Percentiles rank a stretch among this genome's conserved stretches.
Conservation (phyloP, 2,113 vertebrate species). For the Stictonetta naevosa region DNA sequence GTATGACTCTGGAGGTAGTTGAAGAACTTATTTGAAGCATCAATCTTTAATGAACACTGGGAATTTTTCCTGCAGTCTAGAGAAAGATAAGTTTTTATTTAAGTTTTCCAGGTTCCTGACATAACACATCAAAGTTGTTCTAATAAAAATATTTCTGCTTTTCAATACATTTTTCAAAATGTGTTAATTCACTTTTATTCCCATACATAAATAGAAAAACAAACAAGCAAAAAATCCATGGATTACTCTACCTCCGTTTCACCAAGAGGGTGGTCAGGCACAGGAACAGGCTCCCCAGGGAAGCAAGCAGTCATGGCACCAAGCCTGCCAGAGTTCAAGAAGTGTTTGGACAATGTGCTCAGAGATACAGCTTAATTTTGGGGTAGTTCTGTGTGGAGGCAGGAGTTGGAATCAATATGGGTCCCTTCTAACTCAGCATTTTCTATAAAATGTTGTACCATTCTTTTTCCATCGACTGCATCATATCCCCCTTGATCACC, state of each 20-base stretch:
- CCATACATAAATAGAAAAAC: not conserved
- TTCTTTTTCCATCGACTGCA: not conserved
- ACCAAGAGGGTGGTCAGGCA: not conserved
- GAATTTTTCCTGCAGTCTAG: constrained; percentile 9
- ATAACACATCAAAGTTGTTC: not conserved
- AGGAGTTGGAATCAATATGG: not conserved
- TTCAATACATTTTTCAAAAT: not conserved
- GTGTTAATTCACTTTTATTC: not conserved
- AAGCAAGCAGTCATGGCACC: too few species aligned
- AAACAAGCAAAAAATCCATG: not conserved
- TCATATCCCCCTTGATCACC: not conserved
- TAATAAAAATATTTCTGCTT: not conserved
- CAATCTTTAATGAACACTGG: constrained; percentile 44
- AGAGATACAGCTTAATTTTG: not conserved
- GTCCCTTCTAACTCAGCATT: not conserved
- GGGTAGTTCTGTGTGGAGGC: not conserved
- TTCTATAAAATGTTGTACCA: not conserved
- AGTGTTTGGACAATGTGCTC: not conserved
- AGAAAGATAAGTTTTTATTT: not conserved
- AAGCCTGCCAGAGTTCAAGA: not conserved
- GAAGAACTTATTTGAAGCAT: constrained; percentile 49
- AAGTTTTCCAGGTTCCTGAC: constrained; percentile 4
- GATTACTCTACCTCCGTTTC: not conserved
- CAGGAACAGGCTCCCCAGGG: not conserved
- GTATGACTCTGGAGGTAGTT: not conserved